phyloP scores from a whole-genome alignment of 1,140 invertebrate species.

The Drosophila arizonae region DNA sequence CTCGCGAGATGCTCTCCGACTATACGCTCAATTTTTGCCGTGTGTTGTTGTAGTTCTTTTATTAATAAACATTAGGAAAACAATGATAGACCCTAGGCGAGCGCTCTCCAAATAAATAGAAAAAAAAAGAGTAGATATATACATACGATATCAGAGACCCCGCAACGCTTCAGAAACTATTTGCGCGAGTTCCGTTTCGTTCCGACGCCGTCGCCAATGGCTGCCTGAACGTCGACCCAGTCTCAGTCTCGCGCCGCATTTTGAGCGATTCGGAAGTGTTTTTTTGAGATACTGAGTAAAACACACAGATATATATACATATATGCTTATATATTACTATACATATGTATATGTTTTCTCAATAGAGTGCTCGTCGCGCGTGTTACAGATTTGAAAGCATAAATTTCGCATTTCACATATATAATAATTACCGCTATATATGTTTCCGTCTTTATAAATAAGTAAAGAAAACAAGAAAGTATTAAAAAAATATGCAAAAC shows the following conservation, averaged over 20 bases:
- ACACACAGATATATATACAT: background rate
- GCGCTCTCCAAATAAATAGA: conserved; percentile 21
- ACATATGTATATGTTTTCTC: conserved; percentile 1
- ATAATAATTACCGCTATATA: background rate
- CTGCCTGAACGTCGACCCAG: conserved; percentile 62
- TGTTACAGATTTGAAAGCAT: conserved; percentile 59
- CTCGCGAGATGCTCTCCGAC: conserved; percentile 1
- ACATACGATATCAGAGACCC: conserved; percentile 39
- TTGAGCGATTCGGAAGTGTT: conserved; percentile 79
- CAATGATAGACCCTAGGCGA: conserved; percentile 26
- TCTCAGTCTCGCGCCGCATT: conserved; percentile 76
- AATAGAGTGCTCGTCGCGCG: conserved; percentile 40
- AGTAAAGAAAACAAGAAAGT: conserved; percentile 4
- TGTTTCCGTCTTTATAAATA: conserved; percentile 23
- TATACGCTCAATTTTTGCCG: background rate
- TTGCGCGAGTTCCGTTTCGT: conserved; percentile 64
- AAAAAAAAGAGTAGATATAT: conserved; percentile 15
- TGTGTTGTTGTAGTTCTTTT: conserved; percentile 7
- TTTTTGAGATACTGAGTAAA: conserved; percentile 39
- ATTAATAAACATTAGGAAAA: conserved; percentile 53
- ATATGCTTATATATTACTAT: conserved; percentile 11
- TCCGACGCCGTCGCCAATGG: conserved; percentile 49
- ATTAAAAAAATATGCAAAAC: conserved; percentile 9
- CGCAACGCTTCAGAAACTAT: conserved; percentile 56
- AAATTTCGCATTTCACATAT: conserved; percentile 2